Percentiles rank a stretch among this genome's conserved stretches.
These are phyloP conservation scores for Ruditapes philippinarum DNA, from an alignment of 1,140 invertebrate genomes.

Conservation along the genomic window DNA sequence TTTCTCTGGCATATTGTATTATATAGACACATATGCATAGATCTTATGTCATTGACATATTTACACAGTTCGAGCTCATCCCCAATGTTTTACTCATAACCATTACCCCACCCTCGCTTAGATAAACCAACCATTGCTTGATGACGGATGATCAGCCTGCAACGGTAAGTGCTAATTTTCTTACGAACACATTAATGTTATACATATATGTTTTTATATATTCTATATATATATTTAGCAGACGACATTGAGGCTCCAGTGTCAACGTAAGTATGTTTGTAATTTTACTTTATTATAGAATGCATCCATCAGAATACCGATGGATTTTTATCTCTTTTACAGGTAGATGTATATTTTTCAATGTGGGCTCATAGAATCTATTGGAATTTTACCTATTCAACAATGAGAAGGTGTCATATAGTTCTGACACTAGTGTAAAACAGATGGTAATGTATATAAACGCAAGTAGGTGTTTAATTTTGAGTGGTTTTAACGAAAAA, in stretches of 20 bases:
- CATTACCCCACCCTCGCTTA: too few relatives aligned
- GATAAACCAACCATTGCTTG: too few relatives aligned
- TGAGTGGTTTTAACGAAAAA: too few relatives aligned
- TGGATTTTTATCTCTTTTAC: constrained; percentile 23
- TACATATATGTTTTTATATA: neutral
- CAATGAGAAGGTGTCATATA: neutral
- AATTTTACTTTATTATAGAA: too few relatives aligned
- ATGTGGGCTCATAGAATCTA: neutral
- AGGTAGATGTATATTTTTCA: constrained; percentile 8
- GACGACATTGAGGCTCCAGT: neutral
- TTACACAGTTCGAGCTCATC: too few relatives aligned
- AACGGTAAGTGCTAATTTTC: neutral
- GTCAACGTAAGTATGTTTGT: too few relatives aligned
- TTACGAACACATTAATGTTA: neutral
- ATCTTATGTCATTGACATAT: too few relatives aligned
- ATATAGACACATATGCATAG: too few relatives aligned
- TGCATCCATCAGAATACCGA: neutral
- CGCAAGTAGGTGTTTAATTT: neutral
- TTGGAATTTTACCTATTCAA: neutral
- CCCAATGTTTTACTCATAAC: too few relatives aligned
- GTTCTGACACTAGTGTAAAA: neutral
- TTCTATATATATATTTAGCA: neutral
- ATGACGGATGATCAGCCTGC: too few relatives aligned
- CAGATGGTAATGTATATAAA: neutral
- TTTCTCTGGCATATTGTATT: too few relatives aligned